Evolutionary conservation across 2,888 invertebrate species (phyloP), one percentile per base, ranked within the genome.

Genomic region (Apodemia mormo): DNA sequence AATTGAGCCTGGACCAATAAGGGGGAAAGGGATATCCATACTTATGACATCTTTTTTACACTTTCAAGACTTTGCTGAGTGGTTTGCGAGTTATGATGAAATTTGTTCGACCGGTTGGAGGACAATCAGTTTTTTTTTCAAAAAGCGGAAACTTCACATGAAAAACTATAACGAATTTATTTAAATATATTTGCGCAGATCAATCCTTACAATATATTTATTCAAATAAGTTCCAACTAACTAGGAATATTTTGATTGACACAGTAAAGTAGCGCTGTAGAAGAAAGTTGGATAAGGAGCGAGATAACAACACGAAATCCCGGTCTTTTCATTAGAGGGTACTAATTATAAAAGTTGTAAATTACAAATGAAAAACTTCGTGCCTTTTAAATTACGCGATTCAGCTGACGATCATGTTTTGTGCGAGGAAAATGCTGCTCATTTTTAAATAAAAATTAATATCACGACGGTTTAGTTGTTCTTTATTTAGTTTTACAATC

Each of bases 331-430:
- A 61, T 37, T 33, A 61, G 61, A 61, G 61, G 61, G 33, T 61
- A 61, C 61, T 61, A 61, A 61, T 61, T 61, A 61, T 61, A 61
- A 61, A 61, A 61, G 61, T 61, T 61, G 61, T 61, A 61, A 61
- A 61, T 61, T 61, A 61, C 61, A 33, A 61, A 61, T 61, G 61
- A 61, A 61, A 61, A 61, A 61, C 61, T 61, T 61, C 37, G 37
- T 61, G 7, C 61, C 61, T 61, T 61, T 61, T 61, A 61, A 61
- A 33, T 61, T 61, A 61, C 33, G 37, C 33, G n/a, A 61, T 30
- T 61, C 61, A 61, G 61, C 52, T 52, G n/a, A 37, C 33, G 30
- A 61, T 33, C 61, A n/a, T 61, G 14, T 61, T 33, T 61, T 37
- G n/a, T 12, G 61, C 33, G 14, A 8, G 37, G 14, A 61, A 33